A percentile compares a stretch with the other conserved stretches of the same genome.
These are phyloP conservation scores for Enteromius radiatus DNA, from an alignment of 2,797 vertebrate species.

Conservation along the genomic window DNA sequence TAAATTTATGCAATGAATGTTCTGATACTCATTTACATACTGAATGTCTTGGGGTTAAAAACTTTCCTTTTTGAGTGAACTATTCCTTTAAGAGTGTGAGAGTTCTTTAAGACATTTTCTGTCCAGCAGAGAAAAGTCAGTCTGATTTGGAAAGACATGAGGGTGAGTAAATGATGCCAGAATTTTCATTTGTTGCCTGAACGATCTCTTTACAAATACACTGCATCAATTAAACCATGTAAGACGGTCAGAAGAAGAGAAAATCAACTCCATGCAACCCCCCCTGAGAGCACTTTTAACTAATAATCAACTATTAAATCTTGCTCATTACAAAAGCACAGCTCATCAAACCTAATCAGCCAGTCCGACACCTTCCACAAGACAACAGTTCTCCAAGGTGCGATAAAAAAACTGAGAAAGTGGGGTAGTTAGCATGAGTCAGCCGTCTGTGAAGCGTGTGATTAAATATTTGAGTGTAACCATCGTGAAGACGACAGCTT, in stretches of 20 bases:
- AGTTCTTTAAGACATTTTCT: background rate
- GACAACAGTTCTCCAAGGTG: conserved; percentile 50
- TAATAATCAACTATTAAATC: conserved; percentile 53
- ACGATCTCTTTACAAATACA: background rate
- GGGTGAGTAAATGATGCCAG: background rate
- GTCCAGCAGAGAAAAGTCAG: background rate
- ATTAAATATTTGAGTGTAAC: conserved; percentile 31
- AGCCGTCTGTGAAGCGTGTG: background rate
- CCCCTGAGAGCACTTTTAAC: conserved; percentile 12
- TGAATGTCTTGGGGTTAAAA: background rate
- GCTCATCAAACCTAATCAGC: conserved; percentile 56
- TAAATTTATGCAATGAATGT: background rate
- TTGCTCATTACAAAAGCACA: conserved; percentile 20
- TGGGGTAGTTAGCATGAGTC: background rate
- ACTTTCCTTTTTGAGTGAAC: background rate
- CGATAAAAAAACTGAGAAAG: background rate
- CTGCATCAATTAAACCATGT: background rate
- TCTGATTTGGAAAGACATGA: background rate
- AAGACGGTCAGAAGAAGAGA: background rate
- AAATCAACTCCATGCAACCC: background rate
- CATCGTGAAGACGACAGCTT: background rate
- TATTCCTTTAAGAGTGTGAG: background rate
- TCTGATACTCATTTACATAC: background rate
- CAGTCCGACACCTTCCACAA: conserved; percentile 22
- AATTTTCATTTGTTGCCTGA: background rate